phyloP scores from a whole-genome alignment of 2,888 invertebrate genomes.

The Neoaliturus tenellus region DNA sequence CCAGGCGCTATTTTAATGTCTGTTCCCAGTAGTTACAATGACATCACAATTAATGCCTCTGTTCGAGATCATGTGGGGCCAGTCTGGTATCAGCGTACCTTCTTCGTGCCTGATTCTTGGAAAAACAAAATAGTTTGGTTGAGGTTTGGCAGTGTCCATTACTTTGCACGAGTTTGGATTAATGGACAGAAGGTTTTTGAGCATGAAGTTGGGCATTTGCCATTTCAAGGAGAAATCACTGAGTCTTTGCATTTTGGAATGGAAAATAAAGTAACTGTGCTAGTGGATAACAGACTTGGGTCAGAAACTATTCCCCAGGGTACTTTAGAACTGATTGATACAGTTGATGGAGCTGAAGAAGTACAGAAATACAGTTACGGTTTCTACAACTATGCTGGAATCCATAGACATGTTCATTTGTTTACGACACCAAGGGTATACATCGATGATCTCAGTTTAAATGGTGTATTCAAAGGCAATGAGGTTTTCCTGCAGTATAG shows the following conservation, averaged over 20 bases:
- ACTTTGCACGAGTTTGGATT: constrained; percentile 94
- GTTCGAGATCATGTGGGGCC: constrained; percentile 95
- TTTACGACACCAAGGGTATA: constrained; percentile 90
- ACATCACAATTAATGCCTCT: constrained; percentile 87
- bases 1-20: constrained; percentile 89
- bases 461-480: constrained; percentile 80
- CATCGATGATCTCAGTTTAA: constrained; percentile 90
- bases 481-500: constrained; percentile 78
- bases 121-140: constrained; percentile 83
- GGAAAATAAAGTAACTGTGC: constrained; percentile 91
- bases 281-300: constrained; percentile 94
- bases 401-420: constrained; percentile 93
- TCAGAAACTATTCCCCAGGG: constrained; percentile 96
- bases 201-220: constrained; percentile 97
- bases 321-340: constrained; percentile 76
- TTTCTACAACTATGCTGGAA: constrained; percentile 99
- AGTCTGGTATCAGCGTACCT: constrained; percentile 96
- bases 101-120: constrained; percentile 89
- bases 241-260: constrained; percentile 79
- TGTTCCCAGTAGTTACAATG: constrained; percentile 97
- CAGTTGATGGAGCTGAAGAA: constrained; percentile 78
- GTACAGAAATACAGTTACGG: constrained; percentile 93
- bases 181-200: constrained; percentile 88
- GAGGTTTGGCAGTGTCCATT: constrained; percentile 95
- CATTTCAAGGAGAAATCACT: constrained; percentile 93